phyloP scores from a whole-genome alignment of 2,797 vertebrate genomes.

The Notolabrus celidotus region DNA sequence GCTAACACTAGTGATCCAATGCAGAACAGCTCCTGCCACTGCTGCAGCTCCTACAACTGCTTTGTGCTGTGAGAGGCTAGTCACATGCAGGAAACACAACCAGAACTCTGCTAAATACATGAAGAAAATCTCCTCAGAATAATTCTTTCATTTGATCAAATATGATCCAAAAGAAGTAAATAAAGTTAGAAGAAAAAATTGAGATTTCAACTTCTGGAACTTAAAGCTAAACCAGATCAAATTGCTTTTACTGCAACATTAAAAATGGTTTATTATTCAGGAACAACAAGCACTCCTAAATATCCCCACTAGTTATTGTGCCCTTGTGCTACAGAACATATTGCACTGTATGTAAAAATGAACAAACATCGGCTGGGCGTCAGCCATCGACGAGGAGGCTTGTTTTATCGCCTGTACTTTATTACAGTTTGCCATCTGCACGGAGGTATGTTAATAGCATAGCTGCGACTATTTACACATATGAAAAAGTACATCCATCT shows the following conservation, averaged over 20 bases:
- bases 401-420: conserved; percentile 89
- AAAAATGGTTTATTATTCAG: conserved; percentile 83
- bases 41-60: conserved; percentile 35
- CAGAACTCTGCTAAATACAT: conserved; percentile 25
- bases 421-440: conserved; percentile 91
- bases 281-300: conserved; percentile 82
- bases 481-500: conserved; percentile 91
- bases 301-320: conserved; percentile 83
- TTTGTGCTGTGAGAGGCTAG: conserved; percentile 38
- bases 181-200: conserved; percentile 50
- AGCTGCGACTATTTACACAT: conserved; percentile 86
- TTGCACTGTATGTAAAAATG: conserved; percentile 86
- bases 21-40: conserved; percentile 54
- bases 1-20: conserved; percentile 59
- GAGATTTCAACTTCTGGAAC: conserved; percentile 65
- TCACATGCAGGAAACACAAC: conserved; percentile 19
- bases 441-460: conserved; percentile 88
- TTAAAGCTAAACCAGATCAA: conserved; percentile 69
- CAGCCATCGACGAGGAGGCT: conserved; percentile 78
- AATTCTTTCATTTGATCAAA: conserved; percentile 26
- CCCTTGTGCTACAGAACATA: conserved; percentile 84
- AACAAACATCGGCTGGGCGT: conserved; percentile 82
- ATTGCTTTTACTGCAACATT: conserved; percentile 76
- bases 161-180: conserved; percentile 37
- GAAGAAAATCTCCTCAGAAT: background rate